Percentiles rank a stretch among this genome's conserved stretches.
phyloP scores from a whole-genome alignment of 2,797 vertebrate genomes.

The Yasuhikotakia modesta region DNA sequence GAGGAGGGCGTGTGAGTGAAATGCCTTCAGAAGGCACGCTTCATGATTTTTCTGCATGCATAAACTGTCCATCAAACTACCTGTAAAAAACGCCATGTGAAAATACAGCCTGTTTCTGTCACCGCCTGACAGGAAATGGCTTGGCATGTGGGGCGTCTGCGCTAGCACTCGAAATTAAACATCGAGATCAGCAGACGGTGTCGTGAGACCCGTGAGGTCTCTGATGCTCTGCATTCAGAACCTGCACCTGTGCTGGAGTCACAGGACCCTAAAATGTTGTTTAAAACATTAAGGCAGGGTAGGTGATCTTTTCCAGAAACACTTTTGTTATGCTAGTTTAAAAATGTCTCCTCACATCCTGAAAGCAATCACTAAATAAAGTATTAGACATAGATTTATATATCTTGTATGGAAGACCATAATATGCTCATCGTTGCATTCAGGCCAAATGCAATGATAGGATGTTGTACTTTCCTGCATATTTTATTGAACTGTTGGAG shows the following conservation, averaged over 20 bases:
- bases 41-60: conserved; percentile 52
- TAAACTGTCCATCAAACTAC: conserved; percentile 41
- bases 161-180: conserved; percentile 29
- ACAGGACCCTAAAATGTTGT: too few relatives aligned
- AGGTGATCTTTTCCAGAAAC: too few relatives aligned
- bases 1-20: conserved; percentile 27
- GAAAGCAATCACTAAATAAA: too few relatives aligned
- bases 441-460: too few relatives aligned
- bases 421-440: too few relatives aligned
- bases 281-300: not conserved
- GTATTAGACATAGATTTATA: too few relatives aligned
- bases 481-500: too few relatives aligned
- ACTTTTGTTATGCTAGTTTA: too few relatives aligned
- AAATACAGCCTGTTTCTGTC: conserved; percentile 41
- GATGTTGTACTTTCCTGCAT: too few relatives aligned
- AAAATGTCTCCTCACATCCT: too few relatives aligned
- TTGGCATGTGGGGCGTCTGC: conserved; percentile 27
- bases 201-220: conserved; percentile 24
- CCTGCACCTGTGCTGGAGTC: conserved; percentile 50
- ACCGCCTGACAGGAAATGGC: conserved; percentile 41
- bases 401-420: too few relatives aligned
- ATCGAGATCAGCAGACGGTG: conserved; percentile 16
- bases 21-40: conserved; percentile 47
- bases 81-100: conserved; percentile 12
- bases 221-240: conserved; percentile 9